Conservation (phyloP, 2,113 vertebrate genomes). For the Tenebrosternarchus preto region DNA sequence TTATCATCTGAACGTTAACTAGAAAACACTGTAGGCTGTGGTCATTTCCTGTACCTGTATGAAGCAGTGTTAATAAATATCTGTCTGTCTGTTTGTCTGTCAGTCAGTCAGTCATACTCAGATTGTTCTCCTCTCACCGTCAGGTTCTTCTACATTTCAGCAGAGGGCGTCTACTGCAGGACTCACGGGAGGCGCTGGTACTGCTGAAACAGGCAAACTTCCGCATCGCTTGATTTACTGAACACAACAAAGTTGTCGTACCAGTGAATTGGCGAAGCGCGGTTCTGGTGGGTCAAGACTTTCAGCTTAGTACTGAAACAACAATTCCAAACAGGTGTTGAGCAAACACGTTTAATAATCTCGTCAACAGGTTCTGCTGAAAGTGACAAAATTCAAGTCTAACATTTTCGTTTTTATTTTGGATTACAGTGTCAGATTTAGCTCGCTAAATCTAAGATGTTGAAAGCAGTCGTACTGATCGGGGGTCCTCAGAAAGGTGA, state of each 20-base stretch:
- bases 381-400: background rate
- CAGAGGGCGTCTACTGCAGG: background rate
- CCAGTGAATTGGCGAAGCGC: background rate
- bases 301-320: background rate
- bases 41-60: too few species aligned
- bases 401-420: background rate
- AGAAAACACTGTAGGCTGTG: too few species aligned
- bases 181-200: background rate
- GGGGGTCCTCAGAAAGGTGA: slow-evolving; percentile 97
- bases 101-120: too few species aligned
- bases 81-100: too few species aligned
- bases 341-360: background rate
- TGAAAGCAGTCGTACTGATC: slow-evolving; percentile 93
- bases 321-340: background rate
- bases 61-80: too few species aligned
- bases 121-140: too few species aligned
- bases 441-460: too few species aligned
- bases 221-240: slow-evolving; percentile 32
- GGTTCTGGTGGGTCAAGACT: background rate
- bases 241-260: background rate
- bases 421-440: too few species aligned
- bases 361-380: background rate
- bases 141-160: background rate
- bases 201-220: slow-evolving; percentile 16
- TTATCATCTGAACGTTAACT: too few species aligned